Conservation (phyloP, 2,888 invertebrate genomes). For the Willowsia nigromaculata region DNA sequence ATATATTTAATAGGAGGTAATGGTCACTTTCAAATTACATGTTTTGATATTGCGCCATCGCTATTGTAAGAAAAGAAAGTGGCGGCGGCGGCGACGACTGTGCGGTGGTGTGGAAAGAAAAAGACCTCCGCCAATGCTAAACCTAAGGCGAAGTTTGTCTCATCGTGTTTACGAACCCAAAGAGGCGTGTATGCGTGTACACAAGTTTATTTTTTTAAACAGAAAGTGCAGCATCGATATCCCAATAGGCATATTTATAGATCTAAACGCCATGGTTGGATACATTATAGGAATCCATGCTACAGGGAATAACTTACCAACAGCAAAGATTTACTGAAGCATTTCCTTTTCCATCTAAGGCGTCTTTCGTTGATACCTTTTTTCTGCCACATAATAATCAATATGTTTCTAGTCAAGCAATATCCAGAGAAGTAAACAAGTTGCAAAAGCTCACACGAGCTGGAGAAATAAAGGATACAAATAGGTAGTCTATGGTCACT, state of each 20-base stretch:
- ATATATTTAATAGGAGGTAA: background rate
- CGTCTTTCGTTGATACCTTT: background rate
- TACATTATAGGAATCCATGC: background rate
- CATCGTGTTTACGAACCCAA: background rate
- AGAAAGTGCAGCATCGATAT: background rate
- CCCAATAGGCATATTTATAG: background rate
- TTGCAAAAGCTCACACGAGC: background rate
- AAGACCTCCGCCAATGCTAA: background rate
- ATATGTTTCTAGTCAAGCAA: background rate
- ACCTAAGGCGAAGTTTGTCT: background rate
- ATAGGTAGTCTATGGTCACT: background rate
- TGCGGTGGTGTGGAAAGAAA: background rate
- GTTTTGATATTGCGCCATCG: conserved; percentile 17
- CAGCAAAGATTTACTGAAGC: conserved; percentile 64
- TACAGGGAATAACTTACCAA: conserved; percentile 66
- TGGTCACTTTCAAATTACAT: conserved; percentile 7
- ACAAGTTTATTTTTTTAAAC: background rate
- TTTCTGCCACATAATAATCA: background rate
- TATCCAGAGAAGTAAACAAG: conserved; percentile 44
- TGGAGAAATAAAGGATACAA: background rate
- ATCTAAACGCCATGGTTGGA: background rate
- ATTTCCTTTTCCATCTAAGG: conserved; percentile 28
- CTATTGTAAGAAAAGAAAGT: conserved; percentile 45
- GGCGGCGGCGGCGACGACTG: background rate
- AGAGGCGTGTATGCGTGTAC: background rate